A percentile compares a stretch with the other conserved stretches of the same genome.
Evolutionary conservation across 2,888 invertebrate species (phyloP).

Genomic region (Bombylius discolor): DNA sequence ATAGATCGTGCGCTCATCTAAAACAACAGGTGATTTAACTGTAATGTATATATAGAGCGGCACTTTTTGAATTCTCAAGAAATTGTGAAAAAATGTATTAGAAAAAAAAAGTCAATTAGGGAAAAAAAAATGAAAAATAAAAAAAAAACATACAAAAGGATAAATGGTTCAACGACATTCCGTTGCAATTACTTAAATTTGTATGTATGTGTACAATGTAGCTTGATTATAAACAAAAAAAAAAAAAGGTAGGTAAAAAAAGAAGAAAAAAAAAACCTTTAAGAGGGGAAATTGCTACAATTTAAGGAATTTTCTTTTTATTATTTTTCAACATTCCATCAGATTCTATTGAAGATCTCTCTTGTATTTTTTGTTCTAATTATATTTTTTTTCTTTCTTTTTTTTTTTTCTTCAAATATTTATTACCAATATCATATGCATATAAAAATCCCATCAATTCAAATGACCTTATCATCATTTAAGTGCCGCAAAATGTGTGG

Average conservation of each 20-base stretch:
- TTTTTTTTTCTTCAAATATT: no score
- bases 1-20: no score
- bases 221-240: no score
- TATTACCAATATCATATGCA: no score
- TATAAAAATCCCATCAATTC: not conserved
- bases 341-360: not conserved
- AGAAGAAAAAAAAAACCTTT: no score
- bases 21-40: not conserved
- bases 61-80: not conserved
- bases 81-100: not conserved
- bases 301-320: no score
- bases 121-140: not conserved
- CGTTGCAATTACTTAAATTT: not conserved
- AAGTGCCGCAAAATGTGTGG: not conserved
- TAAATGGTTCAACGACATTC: not conserved
- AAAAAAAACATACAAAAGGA: not conserved
- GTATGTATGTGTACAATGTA: not conserved
- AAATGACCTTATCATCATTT: not conserved
- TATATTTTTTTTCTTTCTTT: no score
- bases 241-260: no score
- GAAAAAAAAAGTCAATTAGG: not conserved
- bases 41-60: not conserved
- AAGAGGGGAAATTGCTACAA: no score
- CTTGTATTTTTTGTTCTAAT: no score
- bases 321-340: not conserved